These are phyloP conservation scores for Campopleginae sp. DNA, from an alignment of 2,888 invertebrate genomes.

Conservation along the genomic window DNA sequence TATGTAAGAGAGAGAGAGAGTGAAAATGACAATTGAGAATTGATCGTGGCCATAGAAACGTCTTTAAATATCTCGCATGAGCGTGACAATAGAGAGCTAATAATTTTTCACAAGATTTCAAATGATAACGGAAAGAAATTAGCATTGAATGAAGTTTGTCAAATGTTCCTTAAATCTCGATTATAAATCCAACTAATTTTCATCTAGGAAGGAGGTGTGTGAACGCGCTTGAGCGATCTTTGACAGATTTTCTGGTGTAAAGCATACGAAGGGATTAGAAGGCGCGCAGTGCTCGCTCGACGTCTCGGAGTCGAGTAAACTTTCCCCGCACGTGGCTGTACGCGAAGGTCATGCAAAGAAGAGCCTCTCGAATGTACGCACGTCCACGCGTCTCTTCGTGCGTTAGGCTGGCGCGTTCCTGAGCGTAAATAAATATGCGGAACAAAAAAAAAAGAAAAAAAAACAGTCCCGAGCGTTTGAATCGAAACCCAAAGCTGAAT, in stretches of 20 bases:
- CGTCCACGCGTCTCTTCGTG: conserved; percentile 19
- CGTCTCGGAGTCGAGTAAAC: conserved; percentile 36
- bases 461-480: neutral
- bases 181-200: conserved; percentile 15
- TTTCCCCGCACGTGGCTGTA: conserved; percentile 40
- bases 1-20: too few species aligned
- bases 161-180: neutral
- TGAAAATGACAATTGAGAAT: too few species aligned
- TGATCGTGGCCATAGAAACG: too few species aligned
- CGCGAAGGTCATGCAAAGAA: conserved; percentile 13
- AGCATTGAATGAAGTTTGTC: neutral
- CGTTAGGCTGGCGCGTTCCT: conserved; percentile 10
- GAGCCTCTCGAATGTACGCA: conserved; percentile 45
- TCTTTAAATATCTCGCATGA: too few species aligned
- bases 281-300: conserved; percentile 45
- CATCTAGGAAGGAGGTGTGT: conserved; percentile 22
- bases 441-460: neutral
- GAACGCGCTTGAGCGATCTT: conserved; percentile 49
- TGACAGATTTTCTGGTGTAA: conserved; percentile 34
- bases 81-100: too few species aligned
- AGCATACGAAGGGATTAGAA: conserved; percentile 33
- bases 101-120: too few species aligned
- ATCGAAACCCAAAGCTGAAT: neutral
- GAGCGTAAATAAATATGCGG: conserved; percentile 2
- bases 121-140: neutral